Evolutionary conservation across 2,888 invertebrate species (phyloP).

Genomic region (Drosophila subsilvestris): DNA sequence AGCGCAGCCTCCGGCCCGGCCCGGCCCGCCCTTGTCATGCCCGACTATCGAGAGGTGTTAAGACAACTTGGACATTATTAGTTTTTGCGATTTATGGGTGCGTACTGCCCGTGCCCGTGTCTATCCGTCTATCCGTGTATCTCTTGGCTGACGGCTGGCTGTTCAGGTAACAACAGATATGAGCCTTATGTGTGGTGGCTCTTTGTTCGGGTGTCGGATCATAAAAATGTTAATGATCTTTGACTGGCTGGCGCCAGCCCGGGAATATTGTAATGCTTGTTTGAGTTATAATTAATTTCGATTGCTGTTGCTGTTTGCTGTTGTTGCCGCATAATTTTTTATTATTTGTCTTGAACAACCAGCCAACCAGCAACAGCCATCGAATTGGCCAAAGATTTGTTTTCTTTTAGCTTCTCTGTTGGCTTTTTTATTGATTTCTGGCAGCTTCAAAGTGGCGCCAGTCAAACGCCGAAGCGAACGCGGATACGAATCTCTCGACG

Average conservation of each 20-base stretch:
- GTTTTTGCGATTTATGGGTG: constrained; percentile 68
- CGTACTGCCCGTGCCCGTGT: constrained; percentile 20
- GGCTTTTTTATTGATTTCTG: constrained; percentile 66
- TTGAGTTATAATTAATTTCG: constrained; percentile 80
- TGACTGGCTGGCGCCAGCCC: constrained; percentile 80
- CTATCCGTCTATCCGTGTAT: constrained; percentile 12
- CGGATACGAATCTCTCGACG: constrained; percentile 62
- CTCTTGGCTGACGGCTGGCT: constrained; percentile 26
- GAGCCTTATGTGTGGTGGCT: constrained; percentile 62
- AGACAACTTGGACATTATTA: constrained; percentile 76
- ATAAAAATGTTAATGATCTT: constrained; percentile 81
- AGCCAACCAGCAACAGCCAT: constrained; percentile 24
- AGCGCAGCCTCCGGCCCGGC: constrained; percentile 23
- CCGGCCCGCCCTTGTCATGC: constrained; percentile 15
- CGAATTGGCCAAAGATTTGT: constrained; percentile 36
- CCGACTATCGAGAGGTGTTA: constrained; percentile 55
- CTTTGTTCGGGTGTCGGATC: constrained; percentile 76
- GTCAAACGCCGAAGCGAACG: constrained; percentile 55
- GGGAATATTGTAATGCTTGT: constrained; percentile 74
- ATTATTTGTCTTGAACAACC: constrained; percentile 60
- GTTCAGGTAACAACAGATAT: constrained; percentile 74
- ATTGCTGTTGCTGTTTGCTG: constrained; percentile 50
- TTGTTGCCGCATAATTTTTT: constrained; percentile 49
- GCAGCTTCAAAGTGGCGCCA: constrained; percentile 74
- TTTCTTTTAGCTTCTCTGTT: constrained; percentile 21